These are phyloP conservation scores for Scaptomyza reducta DNA, from an alignment of 2,888 invertebrate genomes.

Conservation along the genomic window DNA sequence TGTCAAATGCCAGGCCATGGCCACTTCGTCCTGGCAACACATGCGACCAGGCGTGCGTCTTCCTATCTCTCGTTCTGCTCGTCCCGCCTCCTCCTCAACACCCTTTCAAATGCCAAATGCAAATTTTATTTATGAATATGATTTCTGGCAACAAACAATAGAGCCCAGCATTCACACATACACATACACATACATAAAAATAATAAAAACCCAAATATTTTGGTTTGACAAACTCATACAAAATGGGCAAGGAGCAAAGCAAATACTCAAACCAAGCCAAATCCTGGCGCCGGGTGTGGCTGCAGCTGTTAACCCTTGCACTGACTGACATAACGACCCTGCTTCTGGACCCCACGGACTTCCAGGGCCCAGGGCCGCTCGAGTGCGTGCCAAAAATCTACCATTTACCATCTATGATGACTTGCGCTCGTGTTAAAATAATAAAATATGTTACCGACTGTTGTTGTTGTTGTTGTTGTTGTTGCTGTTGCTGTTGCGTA, in stretches of 20 bases:
- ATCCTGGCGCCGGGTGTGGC: slow-evolving; percentile 61
- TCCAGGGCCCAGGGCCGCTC: slow-evolving; percentile 31
- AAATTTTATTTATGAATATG: slow-evolving; percentile 80
- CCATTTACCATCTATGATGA: slow-evolving; percentile 60
- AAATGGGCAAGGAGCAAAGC: slow-evolving; percentile 32
- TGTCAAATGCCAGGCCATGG: slow-evolving; percentile 63
- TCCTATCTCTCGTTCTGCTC: neutral
- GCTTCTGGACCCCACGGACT: slow-evolving; percentile 22
- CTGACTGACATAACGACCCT: slow-evolving; percentile 43
- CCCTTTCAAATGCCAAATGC: slow-evolving; percentile 67
- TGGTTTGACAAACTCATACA: slow-evolving; percentile 77
- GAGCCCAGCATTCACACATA: slow-evolving; percentile 49
- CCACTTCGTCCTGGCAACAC: slow-evolving; percentile 64
- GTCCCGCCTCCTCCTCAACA: too few species aligned
- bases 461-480: slow-evolving; percentile 38
- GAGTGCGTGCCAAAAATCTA: slow-evolving; percentile 75
- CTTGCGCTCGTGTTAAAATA: slow-evolving; percentile 73
- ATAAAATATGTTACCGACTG: slow-evolving; percentile 67
- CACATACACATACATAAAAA: slow-evolving; percentile 22
- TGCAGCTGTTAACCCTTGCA: slow-evolving; percentile 75
- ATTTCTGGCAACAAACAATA: slow-evolving; percentile 79
- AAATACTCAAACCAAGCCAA: slow-evolving; percentile 26
- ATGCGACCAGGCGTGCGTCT: slow-evolving; percentile 49
- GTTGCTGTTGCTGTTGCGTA: slow-evolving; percentile 4
- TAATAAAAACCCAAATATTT: slow-evolving; percentile 66